These are phyloP conservation scores for Lepus townsendii DNA, from an alignment of 2,797 vertebrate species.

Conservation along the genomic window DNA sequence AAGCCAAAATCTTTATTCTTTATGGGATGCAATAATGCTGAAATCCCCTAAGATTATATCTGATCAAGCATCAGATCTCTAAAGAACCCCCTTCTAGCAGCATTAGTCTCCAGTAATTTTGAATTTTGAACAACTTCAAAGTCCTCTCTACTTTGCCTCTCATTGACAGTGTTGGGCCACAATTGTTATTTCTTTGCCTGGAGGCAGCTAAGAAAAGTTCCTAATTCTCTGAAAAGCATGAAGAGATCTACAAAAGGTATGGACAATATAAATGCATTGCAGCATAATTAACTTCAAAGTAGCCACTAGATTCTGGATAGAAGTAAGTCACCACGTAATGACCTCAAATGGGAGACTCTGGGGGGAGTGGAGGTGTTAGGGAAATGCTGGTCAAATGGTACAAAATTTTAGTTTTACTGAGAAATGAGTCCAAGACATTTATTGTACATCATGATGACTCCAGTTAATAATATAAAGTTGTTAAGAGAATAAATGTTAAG, in stretches of 20 bases:
- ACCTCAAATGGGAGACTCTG: background rate
- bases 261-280: background rate
- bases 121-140: background rate
- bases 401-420: background rate
- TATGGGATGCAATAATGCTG: background rate
- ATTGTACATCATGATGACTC: background rate
- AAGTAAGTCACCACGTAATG: background rate
- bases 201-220: background rate
- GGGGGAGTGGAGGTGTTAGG: background rate
- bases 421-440: background rate
- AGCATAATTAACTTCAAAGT: background rate
- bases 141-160: background rate
- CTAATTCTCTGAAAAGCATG: background rate
- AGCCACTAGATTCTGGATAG: background rate
- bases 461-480: no score
- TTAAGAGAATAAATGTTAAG: background rate
- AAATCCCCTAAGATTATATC: background rate
- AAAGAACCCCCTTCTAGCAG: background rate
- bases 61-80: background rate
- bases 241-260: background rate
- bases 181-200: background rate
- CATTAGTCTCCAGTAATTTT: background rate
- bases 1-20: background rate
- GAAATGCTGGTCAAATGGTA: background rate
- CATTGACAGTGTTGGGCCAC: background rate